Conservation (phyloP, 2,113 vertebrate genomes). For the Hystrix cristata region DNA sequence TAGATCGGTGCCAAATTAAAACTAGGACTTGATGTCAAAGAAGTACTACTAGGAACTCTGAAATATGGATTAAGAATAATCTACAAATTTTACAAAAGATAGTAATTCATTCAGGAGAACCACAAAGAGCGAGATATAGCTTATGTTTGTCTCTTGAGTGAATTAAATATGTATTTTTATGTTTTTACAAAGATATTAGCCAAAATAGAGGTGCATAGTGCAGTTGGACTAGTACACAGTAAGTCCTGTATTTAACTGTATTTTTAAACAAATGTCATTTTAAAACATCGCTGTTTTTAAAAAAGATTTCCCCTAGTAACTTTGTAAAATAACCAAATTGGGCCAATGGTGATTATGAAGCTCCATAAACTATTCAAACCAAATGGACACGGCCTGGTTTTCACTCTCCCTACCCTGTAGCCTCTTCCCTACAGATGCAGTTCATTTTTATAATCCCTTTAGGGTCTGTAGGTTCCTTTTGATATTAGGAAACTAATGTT, state of each 20-base stretch:
- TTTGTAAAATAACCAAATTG: conserved; percentile 66
- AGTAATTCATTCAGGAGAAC: conserved; percentile 44
- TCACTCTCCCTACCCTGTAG: not conserved
- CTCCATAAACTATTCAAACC: conserved; percentile 62
- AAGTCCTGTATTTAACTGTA: conserved; percentile 54
- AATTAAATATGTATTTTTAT: conserved; percentile 51
- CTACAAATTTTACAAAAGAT: conserved; percentile 46
- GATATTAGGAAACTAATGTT: conserved; percentile 28
- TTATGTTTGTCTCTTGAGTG: conserved; percentile 42
- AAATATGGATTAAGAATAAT: not conserved
- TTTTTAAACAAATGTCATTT: conserved; percentile 69
- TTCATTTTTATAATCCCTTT: conserved; percentile 68
- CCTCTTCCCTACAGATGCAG: conserved; percentile 35
- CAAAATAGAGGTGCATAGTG: conserved; percentile 15
- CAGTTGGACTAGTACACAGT: conserved; percentile 59
- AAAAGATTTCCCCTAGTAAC: not conserved
- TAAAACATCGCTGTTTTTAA: conserved; percentile 57
- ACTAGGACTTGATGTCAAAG: conserved; percentile 10
- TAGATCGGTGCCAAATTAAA: conserved; percentile 64
- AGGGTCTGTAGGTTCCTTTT: conserved; percentile 45
- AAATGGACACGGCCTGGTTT: conserved; percentile 45
- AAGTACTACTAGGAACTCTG: not conserved
- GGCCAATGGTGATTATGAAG: conserved; percentile 45
- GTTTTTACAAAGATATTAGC: not conserved
- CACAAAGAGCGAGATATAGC: not conserved